Percentiles rank a stretch among this genome's conserved stretches.
phyloP scores from a whole-genome alignment of 53 echinoderm and acorn worm species.

The Mesocentrotus franciscanus region DNA sequence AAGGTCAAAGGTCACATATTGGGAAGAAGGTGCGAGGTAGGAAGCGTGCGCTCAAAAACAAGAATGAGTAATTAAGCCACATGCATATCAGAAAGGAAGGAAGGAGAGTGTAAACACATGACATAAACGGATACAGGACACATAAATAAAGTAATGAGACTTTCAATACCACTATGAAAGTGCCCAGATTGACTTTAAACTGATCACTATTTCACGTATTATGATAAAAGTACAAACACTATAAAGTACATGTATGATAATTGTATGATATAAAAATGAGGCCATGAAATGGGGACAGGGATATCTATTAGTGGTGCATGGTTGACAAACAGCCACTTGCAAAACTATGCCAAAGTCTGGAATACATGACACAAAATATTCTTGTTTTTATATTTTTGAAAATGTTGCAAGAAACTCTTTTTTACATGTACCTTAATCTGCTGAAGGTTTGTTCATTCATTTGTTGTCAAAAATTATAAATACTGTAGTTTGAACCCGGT shows the following conservation, averaged over 20 bases:
- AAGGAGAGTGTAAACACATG: background rate
- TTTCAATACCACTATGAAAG: background rate
- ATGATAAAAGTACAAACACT: background rate
- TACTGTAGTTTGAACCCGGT: no score
- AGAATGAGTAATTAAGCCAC: background rate
- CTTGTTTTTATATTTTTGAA: no score
- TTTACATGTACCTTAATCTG: no score
- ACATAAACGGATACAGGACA: background rate
- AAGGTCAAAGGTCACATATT: constrained; percentile 16
- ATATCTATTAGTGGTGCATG: background rate
- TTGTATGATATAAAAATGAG: background rate
- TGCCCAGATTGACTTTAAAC: background rate
- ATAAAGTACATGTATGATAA: background rate
- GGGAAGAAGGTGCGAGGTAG: background rate
- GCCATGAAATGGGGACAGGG: background rate
- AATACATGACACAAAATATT: background rate
- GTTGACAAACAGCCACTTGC: background rate
- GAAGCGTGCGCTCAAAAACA: constrained; percentile 12
- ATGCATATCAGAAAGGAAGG: constrained; percentile 31
- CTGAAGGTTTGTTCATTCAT: no score
- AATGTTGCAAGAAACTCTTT: no score
- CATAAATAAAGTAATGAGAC: background rate
- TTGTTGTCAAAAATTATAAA: no score
- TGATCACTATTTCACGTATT: background rate
- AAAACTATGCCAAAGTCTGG: background rate